Evolutionary conservation across 2,888 invertebrate species (phyloP).

Genomic region (Nomada lathburiana): DNA sequence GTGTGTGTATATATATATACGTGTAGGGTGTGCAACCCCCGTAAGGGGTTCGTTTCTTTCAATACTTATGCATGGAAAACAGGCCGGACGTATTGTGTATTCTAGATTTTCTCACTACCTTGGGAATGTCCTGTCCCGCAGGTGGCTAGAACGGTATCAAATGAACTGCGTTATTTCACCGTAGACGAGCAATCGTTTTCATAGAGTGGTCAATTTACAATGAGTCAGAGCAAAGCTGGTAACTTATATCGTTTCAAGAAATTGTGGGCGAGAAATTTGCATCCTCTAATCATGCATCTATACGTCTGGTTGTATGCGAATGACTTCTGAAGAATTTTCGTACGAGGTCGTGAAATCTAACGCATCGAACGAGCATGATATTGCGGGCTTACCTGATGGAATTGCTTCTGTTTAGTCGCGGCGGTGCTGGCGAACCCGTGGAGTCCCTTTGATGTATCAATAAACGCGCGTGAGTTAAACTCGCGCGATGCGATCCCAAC

Average conservation of each 20-base stretch:
- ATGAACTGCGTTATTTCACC: constrained; percentile 69
- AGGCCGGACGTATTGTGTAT: constrained; percentile 68
- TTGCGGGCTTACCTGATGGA: constrained; percentile 91
- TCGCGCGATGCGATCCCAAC: constrained; percentile 90
- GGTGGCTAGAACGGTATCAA: constrained; percentile 89
- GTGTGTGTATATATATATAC: constrained; percentile 27
- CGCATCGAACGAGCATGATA: constrained; percentile 53
- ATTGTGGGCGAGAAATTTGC: constrained; percentile 46
- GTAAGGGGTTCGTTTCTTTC: constrained; percentile 38
- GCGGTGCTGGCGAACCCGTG: constrained; percentile 88
- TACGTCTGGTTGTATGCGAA: constrained; percentile 54
- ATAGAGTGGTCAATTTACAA: constrained; percentile 54
- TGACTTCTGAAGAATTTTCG: constrained; percentile 44
- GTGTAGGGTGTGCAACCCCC: constrained; percentile 33
- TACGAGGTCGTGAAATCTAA: constrained; percentile 28
- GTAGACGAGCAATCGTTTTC: constrained; percentile 52
- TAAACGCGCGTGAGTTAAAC: constrained; percentile 90
- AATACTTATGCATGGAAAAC: constrained; percentile 68
- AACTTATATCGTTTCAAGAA: constrained; percentile 43
- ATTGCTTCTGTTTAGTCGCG: constrained; percentile 94
- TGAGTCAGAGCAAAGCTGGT: constrained; percentile 43
- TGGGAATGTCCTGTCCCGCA: constrained; percentile 96
- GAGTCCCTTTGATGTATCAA: constrained; percentile 86
- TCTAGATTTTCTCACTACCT: constrained; percentile 88
- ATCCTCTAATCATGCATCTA: constrained; percentile 64